A percentile compares a stretch with the other conserved stretches of the same genome.
phyloP scores from a whole-genome alignment of 2,888 invertebrate genomes.

The Nebria brevicollis region DNA sequence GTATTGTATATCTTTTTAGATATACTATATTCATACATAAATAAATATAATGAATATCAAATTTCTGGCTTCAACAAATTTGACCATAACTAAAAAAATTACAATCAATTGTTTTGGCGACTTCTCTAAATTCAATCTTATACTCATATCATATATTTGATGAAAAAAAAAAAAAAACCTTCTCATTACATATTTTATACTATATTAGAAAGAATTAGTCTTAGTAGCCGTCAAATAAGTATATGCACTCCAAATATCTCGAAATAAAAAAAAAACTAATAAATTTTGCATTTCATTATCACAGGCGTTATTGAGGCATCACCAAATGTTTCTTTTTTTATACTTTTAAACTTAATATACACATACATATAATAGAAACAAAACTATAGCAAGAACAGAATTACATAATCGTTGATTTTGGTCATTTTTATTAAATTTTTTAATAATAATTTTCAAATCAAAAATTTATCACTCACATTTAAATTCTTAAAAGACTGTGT shows the following conservation, averaged over 20 bases:
- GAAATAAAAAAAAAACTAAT: constrained; percentile 20
- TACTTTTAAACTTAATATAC: constrained; percentile 37
- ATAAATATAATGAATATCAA: not conserved
- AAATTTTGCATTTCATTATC: constrained; percentile 44
- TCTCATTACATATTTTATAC: not conserved
- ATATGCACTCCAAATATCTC: constrained; percentile 41
- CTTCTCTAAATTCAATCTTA: not conserved
- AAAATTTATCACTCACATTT: constrained; percentile 45
- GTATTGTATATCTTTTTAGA: no score
- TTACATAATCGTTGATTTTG: constrained; percentile 49
- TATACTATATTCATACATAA: no score
- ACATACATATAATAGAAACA: constrained; percentile 20
- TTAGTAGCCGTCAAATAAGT: not conserved
- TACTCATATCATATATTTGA: constrained; percentile 3
- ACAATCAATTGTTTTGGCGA: not conserved
- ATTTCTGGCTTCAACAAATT: not conserved
- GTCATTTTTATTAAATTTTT: constrained; percentile 45
- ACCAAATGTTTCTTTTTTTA: constrained; percentile 41
- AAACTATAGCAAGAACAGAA: constrained; percentile 30
- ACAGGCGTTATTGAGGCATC: constrained; percentile 47
- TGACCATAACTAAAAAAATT: not conserved
- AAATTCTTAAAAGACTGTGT: constrained; percentile 31
- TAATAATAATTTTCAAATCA: constrained; percentile 21
- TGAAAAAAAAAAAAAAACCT: not conserved
- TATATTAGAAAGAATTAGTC: not conserved